These are phyloP conservation scores for Euura lappo DNA, from an alignment of 1,140 invertebrate genomes.

Conservation along the genomic window DNA sequence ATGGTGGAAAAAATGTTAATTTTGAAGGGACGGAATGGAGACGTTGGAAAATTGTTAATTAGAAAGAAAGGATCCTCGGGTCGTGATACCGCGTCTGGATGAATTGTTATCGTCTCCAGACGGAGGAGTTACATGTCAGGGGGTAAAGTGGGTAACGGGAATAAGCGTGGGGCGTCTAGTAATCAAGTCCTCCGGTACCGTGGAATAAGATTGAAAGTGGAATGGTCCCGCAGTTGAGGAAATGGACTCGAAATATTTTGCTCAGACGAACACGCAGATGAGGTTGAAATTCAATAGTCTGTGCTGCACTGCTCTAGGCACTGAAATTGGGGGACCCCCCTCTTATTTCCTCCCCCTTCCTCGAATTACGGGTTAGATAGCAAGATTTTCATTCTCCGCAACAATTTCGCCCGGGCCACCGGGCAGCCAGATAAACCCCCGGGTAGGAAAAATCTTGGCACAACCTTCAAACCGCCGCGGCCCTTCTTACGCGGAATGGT, in stretches of 20 bases:
- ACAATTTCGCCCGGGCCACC: not conserved
- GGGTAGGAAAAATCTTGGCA: constrained; percentile 7
- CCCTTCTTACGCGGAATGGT: not conserved
- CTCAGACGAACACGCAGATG: constrained; percentile 39
- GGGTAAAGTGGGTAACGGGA: not conserved
- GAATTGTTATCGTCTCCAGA: no score
- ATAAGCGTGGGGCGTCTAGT: not conserved
- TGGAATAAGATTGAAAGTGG: not conserved
- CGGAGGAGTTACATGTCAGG: not conserved
- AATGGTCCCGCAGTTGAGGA: not conserved
- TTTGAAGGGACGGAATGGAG: no score
- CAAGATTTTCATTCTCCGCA: constrained; percentile 1
- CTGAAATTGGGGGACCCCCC: not conserved
- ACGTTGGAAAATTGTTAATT: no score
- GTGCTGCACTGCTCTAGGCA: constrained; percentile 8
- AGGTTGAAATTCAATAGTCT: constrained; percentile 58
- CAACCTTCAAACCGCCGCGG: constrained; percentile 39
- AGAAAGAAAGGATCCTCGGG: no score
- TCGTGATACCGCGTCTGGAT: no score
- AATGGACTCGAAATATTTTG: not conserved
- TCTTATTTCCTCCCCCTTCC: no score
- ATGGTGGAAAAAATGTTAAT: no score
- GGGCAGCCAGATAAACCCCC: not conserved
- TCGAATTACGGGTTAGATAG: not conserved
- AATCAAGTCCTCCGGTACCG: not conserved